phyloP scores from a whole-genome alignment of 1,140 invertebrate genomes.

The Zaprionus kolodkinae region DNA sequence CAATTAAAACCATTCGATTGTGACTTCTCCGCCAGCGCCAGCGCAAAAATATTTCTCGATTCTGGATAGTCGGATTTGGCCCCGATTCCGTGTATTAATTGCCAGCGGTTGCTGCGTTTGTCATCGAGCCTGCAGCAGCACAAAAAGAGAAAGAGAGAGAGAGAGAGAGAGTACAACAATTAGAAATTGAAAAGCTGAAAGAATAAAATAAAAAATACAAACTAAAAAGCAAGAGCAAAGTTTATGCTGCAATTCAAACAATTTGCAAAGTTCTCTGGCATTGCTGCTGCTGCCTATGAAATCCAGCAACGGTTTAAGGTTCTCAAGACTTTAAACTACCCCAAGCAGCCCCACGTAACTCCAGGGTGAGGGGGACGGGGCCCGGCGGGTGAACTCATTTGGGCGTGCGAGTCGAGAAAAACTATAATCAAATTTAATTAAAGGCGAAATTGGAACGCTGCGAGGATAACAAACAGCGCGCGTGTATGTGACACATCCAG shows the following conservation, averaged over 20 bases:
- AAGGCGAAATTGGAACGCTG: conserved; percentile 76
- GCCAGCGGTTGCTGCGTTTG: conserved; percentile 40
- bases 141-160: conserved; percentile 13
- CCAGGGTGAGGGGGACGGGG: too few relatives aligned
- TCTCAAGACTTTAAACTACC: background rate
- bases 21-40: conserved; percentile 55
- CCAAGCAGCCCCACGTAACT: background rate
- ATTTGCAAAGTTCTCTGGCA: background rate
- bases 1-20: conserved; percentile 81
- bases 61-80: background rate
- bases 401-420: conserved; percentile 49
- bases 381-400: conserved; percentile 1
- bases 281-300: too few relatives aligned
- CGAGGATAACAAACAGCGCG: conserved; percentile 38
- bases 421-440: conserved; percentile 82
- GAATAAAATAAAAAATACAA: conserved; percentile 12
- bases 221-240: background rate
- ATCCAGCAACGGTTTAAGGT: background rate
- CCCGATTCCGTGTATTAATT: conserved; percentile 30
- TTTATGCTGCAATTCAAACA: conserved; percentile 1
- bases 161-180: conserved; percentile 32
- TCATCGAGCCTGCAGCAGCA: conserved; percentile 31
- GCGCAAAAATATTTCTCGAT: conserved; percentile 15
- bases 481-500: conserved; percentile 31
- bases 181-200: conserved; percentile 27